Evolutionary conservation across 2,113 vertebrate species (phyloP).

Genomic region (Hippocampus comes): DNA sequence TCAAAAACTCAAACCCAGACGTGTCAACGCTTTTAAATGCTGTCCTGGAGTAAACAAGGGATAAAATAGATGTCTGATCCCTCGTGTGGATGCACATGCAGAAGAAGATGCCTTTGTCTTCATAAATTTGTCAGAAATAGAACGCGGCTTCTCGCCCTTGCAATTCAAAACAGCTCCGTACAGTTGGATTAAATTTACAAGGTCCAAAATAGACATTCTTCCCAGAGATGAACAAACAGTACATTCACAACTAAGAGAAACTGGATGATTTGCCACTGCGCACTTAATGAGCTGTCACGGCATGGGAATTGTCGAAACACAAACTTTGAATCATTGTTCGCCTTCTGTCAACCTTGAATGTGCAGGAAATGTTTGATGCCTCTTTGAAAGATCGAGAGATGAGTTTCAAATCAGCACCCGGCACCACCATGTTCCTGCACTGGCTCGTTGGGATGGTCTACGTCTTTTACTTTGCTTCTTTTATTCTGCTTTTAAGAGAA

Average conservation of each 20-base stretch:
- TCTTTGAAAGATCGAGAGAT: constrained; percentile 93
- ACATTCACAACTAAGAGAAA: not conserved
- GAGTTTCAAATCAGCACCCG: constrained; percentile 96
- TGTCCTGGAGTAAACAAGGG: not conserved
- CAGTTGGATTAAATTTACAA: not conserved
- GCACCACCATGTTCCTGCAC: constrained; percentile 98
- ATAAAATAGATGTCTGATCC: not conserved
- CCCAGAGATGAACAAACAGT: not conserved
- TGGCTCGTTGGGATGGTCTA: constrained; percentile 99
- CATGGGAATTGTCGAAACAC: not conserved
- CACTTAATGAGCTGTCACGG: not conserved
- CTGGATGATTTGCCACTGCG: no score
- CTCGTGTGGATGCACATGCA: no score
- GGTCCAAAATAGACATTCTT: not conserved
- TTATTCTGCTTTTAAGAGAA: constrained; percentile 96
- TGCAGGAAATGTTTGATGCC: constrained; percentile 98
- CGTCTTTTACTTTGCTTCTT: constrained; percentile 98
- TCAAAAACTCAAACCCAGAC: not conserved
- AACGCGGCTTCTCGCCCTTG: not conserved
- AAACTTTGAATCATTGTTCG: not conserved
- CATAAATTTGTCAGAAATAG: not conserved
- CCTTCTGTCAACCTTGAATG: constrained; percentile 2
- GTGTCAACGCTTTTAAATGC: not conserved
- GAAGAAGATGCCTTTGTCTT: not conserved
- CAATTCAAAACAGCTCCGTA: not conserved